These are phyloP conservation scores for Canis aureus DNA, from an alignment of 2,113 vertebrate species.

Conservation along the genomic window DNA sequence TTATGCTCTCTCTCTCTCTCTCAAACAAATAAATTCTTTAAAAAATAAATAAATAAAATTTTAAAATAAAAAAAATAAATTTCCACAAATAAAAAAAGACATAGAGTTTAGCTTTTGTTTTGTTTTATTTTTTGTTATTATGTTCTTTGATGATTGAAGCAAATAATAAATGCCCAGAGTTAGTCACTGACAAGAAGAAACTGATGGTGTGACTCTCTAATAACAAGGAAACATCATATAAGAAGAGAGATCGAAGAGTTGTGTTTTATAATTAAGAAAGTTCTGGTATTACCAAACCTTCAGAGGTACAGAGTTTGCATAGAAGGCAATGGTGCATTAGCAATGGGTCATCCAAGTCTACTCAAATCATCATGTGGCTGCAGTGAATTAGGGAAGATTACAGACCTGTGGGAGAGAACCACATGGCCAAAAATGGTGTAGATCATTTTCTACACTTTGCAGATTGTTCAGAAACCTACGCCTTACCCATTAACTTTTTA, in stretches of 20 bases:
- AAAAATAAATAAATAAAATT: too few species aligned
- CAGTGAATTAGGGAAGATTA: conserved; percentile 93
- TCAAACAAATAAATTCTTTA: too few species aligned
- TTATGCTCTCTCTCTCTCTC: too few species aligned
- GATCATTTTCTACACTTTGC: background rate
- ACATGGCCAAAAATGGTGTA: conserved; percentile 90
- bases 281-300: background rate
- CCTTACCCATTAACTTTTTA: background rate
- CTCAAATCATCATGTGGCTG: conserved; percentile 90
- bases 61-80: background rate
- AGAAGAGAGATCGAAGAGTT: background rate
- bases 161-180: background rate
- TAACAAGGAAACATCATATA: background rate
- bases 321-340: conserved; percentile 89
- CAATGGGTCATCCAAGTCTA: conserved; percentile 91
- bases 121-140: background rate
- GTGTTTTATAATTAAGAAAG: background rate
- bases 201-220: background rate
- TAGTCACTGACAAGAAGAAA: background rate
- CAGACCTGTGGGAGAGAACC: conserved; percentile 90
- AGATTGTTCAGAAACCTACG: background rate
- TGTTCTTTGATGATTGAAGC: background rate
- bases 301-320: conserved; percentile 85
- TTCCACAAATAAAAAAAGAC: background rate
- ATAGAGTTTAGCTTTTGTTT: background rate